These are phyloP conservation scores for Nyctalus aviator DNA, from an alignment of 2,797 vertebrate genomes.

Conservation along the genomic window DNA sequence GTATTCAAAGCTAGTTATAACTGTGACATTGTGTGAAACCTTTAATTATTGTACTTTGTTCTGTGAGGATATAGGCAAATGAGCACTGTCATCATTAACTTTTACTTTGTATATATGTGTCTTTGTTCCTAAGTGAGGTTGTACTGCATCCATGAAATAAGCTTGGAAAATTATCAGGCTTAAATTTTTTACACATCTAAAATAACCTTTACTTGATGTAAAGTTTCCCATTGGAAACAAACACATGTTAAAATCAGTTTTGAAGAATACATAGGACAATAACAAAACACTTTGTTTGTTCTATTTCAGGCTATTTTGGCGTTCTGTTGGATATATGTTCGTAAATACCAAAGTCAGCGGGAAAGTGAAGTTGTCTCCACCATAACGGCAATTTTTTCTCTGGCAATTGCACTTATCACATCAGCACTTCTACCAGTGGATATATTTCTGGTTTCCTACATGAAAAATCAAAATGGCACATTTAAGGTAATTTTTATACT, in stretches of 20 bases:
- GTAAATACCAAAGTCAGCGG: slow-evolving; percentile 97
- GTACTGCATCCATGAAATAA: slow-evolving; percentile 12
- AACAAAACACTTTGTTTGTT: slow-evolving; percentile 51
- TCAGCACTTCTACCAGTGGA: slow-evolving; percentile 98
- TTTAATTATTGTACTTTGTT: neutral
- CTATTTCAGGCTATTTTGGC: slow-evolving; percentile 92
- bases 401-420: slow-evolving; percentile 96
- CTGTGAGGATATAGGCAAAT: neutral
- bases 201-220: neutral
- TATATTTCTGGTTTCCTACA: slow-evolving; percentile 98
- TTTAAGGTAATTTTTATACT: slow-evolving; percentile 93
- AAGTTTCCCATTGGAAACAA: neutral
- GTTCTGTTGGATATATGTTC: slow-evolving; percentile 98
- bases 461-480: slow-evolving; percentile 97
- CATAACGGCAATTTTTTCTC: slow-evolving; percentile 96
- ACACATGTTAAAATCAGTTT: neutral
- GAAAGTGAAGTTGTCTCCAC: slow-evolving; percentile 99
- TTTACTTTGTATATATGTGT: neutral
- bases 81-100: neutral
- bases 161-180: neutral
- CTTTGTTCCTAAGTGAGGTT: neutral
- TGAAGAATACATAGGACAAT: neutral
- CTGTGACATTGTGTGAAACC: neutral
- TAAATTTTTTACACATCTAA: neutral
- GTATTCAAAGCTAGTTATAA: neutral